phyloP scores from a whole-genome alignment of 2,797 vertebrate species.

The Pogonophryne albipinna region DNA sequence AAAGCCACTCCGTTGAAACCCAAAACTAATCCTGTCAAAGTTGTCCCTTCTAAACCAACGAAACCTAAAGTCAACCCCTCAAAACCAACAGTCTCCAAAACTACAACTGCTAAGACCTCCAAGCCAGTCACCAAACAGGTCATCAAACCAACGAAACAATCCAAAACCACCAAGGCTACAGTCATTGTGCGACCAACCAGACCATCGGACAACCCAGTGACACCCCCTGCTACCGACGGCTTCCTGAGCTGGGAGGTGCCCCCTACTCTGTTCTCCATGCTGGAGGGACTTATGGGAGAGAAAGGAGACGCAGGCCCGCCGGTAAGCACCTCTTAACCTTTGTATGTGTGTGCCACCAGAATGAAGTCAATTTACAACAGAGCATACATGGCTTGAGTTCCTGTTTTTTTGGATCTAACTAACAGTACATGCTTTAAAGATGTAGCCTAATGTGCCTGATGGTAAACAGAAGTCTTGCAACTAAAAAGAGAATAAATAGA shows the following conservation, averaged over 20 bases:
- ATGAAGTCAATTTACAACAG: neutral
- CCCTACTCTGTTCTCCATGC: conserved; percentile 87
- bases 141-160: conserved; percentile 70
- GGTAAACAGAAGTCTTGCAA: neutral
- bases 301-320: conserved; percentile 91
- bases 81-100: conserved; percentile 69
- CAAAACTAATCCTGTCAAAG: conserved; percentile 65
- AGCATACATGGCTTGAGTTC: neutral
- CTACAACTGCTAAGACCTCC: conserved; percentile 54
- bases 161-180: conserved; percentile 65
- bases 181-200: conserved; percentile 69
- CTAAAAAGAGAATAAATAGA: neutral
- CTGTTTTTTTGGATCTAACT: neutral
- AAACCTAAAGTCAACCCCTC: conserved; percentile 66
- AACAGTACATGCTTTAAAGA: neutral
- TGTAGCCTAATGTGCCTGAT: neutral
- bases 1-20: conserved; percentile 73
- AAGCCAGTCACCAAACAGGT: conserved; percentile 62
- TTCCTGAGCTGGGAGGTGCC: conserved; percentile 88
- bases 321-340: conserved; percentile 83
- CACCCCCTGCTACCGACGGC: conserved; percentile 84
- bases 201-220: conserved; percentile 77
- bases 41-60: conserved; percentile 58
- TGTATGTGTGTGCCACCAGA: conserved; percentile 15
- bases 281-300: conserved; percentile 86